Evolutionary conservation across 2,113 vertebrate species (phyloP), one percentile per base, ranked within the genome.

Genomic region (Chloropsis cyanopogon): DNA sequence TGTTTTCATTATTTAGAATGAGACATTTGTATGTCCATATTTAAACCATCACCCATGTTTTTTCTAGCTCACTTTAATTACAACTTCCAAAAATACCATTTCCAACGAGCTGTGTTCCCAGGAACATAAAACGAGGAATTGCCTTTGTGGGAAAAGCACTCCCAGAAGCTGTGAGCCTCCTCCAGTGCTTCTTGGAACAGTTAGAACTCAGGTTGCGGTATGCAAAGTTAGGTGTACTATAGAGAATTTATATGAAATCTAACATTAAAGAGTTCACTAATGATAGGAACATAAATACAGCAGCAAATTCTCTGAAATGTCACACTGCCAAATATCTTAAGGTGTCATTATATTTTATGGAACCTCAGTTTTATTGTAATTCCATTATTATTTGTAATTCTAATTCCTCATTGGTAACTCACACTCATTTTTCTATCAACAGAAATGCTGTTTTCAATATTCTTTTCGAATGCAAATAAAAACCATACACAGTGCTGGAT

Each of bases 51-150:
- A 69, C 39, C 56, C 52, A 0, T 84, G 75, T 64, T 88, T 93
- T 86, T 76, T 46, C 90, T 81, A 95, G 49, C 82, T 92, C 85
- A 28, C 60, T 93, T 93, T 95, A 96, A 94, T 96, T 96, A 85
- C 76, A 79, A 4, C 44, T 94, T 93, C 93, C 71, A 85, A 93
- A 97, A 96, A 95, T 88, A 87, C 46, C 1, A 1, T 53, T 93
- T 83, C 78, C 57, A 90, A 82, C 89, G 63, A 94, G 57, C 79
- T n/a, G 1, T 16, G 86, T 83, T 97, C 91, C 93, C 93, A 95
- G 93, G 81, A 90, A 83, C 79, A 52, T 66, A 42, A 93, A 94
- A 29, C 20, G 0, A 3, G 84, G 83, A 70, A 78, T 84, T 11
- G 24, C 15, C 22, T 25, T 56, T 86, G 71, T 70, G 87, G 87